These are phyloP conservation scores for Enteromius radiatus DNA, from an alignment of 2,797 vertebrate species.

Conservation along the genomic window DNA sequence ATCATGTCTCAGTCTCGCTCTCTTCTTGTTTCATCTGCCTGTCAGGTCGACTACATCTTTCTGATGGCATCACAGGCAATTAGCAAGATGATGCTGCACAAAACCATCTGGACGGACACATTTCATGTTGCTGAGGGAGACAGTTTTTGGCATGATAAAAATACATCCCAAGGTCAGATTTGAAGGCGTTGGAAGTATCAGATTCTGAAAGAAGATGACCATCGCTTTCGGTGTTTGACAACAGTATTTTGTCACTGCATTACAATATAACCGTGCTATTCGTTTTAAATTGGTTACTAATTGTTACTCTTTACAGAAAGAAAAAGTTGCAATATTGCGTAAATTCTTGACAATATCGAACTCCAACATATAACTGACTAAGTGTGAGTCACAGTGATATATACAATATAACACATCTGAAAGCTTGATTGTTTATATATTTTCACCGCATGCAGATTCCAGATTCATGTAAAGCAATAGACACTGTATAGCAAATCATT, in stretches of 20 bases:
- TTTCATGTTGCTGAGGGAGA: slow-evolving; percentile 80
- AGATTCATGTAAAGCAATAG: neutral
- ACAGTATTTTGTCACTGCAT: neutral
- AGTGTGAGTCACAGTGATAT: neutral
- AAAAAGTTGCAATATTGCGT: too few relatives aligned
- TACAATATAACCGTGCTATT: neutral
- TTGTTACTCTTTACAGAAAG: neutral
- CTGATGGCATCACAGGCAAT: slow-evolving; percentile 87
- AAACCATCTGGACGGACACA: slow-evolving; percentile 83
- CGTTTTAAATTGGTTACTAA: neutral
- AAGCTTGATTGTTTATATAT: neutral
- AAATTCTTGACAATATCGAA: neutral
- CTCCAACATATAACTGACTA: neutral
- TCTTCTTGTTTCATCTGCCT: slow-evolving; percentile 82
- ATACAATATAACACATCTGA: neutral
- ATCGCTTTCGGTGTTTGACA: slow-evolving; percentile 1
- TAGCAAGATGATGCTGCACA: slow-evolving; percentile 84
- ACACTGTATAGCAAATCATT: neutral
- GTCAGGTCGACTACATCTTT: slow-evolving; percentile 82
- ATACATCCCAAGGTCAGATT: slow-evolving; percentile 84
- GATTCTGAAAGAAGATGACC: slow-evolving; percentile 65
- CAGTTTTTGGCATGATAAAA: slow-evolving; percentile 79
- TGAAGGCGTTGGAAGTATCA: slow-evolving; percentile 72
- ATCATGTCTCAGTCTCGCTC: slow-evolving; percentile 65
- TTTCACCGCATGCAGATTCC: neutral